Conservation (phyloP, 1,140 invertebrate species). For the Brachionus rotundiformis region DNA sequence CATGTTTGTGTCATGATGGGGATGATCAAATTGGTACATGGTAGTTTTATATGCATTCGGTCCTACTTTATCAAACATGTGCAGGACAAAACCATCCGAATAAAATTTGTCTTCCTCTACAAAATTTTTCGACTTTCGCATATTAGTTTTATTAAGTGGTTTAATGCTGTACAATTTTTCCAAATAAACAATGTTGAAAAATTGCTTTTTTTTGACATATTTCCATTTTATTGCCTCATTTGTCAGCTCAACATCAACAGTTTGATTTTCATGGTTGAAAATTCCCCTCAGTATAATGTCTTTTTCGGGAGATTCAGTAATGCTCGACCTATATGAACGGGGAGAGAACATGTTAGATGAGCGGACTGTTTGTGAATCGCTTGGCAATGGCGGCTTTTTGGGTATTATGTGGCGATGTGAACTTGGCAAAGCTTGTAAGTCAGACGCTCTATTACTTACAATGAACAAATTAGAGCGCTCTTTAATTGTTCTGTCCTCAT, state of each 20-base stretch:
- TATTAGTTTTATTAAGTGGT: background rate
- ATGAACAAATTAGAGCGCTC: slow-evolving; percentile 6
- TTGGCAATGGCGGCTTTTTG: background rate
- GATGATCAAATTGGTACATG: slow-evolving; percentile 6
- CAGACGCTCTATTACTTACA: background rate
- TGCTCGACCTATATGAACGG: background rate
- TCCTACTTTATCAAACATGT: background rate
- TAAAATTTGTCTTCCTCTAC: background rate
- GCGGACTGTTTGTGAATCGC: background rate
- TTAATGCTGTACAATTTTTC: background rate
- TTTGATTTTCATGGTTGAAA: background rate
- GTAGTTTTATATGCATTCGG: background rate
- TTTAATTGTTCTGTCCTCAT: background rate
- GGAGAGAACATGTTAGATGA: background rate
- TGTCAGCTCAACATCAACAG: slow-evolving; percentile 18
- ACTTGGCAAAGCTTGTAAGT: background rate
- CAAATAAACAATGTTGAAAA: background rate
- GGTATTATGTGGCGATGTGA: background rate
- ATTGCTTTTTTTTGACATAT: background rate
- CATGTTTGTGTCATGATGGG: slow-evolving; percentile 23
- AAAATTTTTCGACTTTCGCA: background rate
- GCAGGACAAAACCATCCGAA: slow-evolving; percentile 10
- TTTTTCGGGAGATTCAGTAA: background rate
- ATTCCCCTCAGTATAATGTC: background rate
- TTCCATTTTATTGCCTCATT: slow-evolving; percentile 7